Conservation (phyloP, 2,113 vertebrate species). For the Ameiurus melas region DNA sequence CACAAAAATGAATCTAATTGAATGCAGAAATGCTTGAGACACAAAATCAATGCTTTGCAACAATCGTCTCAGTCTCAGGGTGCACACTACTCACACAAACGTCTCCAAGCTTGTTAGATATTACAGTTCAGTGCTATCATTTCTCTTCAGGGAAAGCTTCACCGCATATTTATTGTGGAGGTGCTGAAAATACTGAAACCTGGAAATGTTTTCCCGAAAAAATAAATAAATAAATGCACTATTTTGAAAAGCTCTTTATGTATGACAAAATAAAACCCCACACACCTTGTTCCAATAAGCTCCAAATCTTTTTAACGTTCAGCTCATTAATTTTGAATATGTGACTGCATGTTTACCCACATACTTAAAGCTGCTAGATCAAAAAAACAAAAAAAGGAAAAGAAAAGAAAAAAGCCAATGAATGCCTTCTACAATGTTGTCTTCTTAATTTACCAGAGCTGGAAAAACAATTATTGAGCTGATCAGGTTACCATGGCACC, state of each 20-base stretch:
- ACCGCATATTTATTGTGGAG: neutral
- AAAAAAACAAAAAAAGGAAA: neutral
- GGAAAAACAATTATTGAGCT: constrained; percentile 71
- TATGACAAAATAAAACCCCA: neutral
- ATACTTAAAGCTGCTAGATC: constrained; percentile 48
- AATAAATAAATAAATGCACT: neutral
- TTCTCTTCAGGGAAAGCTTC: neutral
- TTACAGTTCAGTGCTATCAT: neutral
- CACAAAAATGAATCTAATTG: neutral
- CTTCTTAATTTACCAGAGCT: constrained; percentile 69
- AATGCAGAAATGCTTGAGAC: neutral
- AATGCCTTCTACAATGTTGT: constrained; percentile 63
- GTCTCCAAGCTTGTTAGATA: neutral
- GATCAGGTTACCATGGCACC: constrained; percentile 70
- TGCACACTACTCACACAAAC: neutral
- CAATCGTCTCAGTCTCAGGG: neutral
- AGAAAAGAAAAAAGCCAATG: constrained; percentile 28
- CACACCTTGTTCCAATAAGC: neutral
- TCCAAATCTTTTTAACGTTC: neutral
- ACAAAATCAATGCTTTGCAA: neutral
- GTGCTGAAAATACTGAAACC: neutral
- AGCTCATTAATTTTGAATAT: neutral
- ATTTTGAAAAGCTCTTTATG: neutral
- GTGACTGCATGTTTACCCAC: constrained; percentile 19
- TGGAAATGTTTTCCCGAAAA: neutral